A percentile compares a stretch with the other conserved stretches of the same genome.
Evolutionary conservation across 2,888 invertebrate species (phyloP).

Genomic region (Neoaliturus tenellus): DNA sequence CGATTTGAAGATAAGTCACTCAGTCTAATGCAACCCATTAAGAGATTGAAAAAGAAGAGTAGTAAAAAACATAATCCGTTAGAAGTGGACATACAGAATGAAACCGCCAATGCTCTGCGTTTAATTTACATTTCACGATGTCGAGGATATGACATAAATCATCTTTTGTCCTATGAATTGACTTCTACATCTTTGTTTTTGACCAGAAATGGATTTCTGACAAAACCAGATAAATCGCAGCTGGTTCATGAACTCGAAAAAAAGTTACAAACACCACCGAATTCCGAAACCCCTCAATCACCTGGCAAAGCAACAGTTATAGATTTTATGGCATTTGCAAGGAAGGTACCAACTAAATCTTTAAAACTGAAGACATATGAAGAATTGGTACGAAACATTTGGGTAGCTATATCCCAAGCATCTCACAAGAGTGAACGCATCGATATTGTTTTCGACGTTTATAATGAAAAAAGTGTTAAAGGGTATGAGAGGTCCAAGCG

Average conservation of each 20-base stretch:
- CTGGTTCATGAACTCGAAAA: neutral
- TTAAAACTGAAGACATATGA: conserved; percentile 5
- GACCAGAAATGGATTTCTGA: no score
- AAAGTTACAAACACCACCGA: conserved; percentile 10
- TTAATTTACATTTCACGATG: conserved; percentile 1
- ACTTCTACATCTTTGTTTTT: neutral
- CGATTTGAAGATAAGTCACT: conserved; percentile 7
- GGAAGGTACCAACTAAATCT: neutral
- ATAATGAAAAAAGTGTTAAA: no score
- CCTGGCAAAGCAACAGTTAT: neutral
- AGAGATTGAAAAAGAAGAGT: neutral
- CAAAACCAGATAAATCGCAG: no score
- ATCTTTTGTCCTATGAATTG: neutral
- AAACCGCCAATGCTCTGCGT: neutral
- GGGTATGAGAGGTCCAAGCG: no score
- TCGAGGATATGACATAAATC: conserved; percentile 9
- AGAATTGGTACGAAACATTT: neutral
- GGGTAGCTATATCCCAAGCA: neutral
- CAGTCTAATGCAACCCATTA: no score
- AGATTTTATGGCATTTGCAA: no score
- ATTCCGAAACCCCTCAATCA: conserved; percentile 5
- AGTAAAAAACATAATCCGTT: neutral
- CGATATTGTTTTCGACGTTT: no score
- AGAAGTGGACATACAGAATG: neutral
- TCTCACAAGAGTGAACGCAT: no score